Base-by-base conservation (phyloP, 2,113 vertebrate species). In the Brachirus orientalis region DNA sequence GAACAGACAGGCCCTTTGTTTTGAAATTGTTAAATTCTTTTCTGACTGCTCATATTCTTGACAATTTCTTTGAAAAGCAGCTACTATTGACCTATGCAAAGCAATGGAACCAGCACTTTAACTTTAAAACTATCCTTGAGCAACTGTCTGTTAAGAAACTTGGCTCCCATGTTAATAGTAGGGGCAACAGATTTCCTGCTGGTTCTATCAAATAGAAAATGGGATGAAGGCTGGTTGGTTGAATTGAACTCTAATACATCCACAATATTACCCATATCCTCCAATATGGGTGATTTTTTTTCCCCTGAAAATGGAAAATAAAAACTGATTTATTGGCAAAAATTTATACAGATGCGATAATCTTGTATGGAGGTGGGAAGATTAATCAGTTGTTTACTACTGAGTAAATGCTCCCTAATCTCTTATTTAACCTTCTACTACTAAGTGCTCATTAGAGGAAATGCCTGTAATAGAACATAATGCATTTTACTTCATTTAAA, bases 351-450 rank as follows among this genome's bases (percentile, higher is more conserved):
- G 41, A 66, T 52, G 56, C 65, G 64, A 70, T 47, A 58, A 68
- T 60, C 35, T 33, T 68, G 54, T 73, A 48, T 53, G 63, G 37
- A 70, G 47, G 67, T 52, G 58, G 60, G 46, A 58, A 85, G 84
- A 89, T 77, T 78, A 80, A 88, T 89, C 70, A 65, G 52, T 79
- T 85, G 76, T 89, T 88, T 89, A 80, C 71, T 22, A 38, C 46
- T 61, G 71, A 75, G 40, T 75, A 72, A 88, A 81, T 69, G 62
- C 72, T 78, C 52, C 57, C 56, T 79, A 58, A 58, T 70, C 59
- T 78, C 64, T 72, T 63, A 63, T 82, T 85, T 82, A 82, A 86
- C 80, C 74, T 85, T 82, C 70, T 66, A 46, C 69, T 0, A 16
- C 74, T 38, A 51, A 63, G 56, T 58, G 63, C 67, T 79, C 63